Evolutionary conservation across 2,888 invertebrate species (phyloP).

Genomic region (Oeneis ivallda): DNA sequence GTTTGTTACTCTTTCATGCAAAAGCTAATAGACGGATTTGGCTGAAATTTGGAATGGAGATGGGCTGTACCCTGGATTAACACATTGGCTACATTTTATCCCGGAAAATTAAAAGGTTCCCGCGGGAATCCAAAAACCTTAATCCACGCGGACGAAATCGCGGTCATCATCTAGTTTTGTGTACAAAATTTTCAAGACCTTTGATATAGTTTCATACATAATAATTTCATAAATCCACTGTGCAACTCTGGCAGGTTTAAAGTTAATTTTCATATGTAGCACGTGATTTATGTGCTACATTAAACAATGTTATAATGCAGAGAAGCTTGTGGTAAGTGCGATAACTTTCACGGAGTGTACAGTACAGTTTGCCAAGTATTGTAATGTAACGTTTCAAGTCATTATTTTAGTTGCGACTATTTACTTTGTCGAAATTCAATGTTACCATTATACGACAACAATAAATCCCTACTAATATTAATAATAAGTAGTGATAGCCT

Average conservation of each 20-base stretch:
- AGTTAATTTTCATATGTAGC: slow-evolving; percentile 8
- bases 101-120: too few relatives aligned
- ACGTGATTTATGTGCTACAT: slow-evolving; percentile 10
- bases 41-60: too few relatives aligned
- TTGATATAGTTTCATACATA: background rate
- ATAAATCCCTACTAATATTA: too few relatives aligned
- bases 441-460: too few relatives aligned
- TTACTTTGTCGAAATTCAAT: too few relatives aligned
- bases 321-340: background rate
- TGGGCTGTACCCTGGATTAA: too few relatives aligned
- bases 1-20: too few relatives aligned
- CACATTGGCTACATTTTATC: too few relatives aligned
- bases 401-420: background rate
- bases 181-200: background rate
- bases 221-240: slow-evolving; percentile 1
- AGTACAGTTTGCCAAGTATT: background rate
- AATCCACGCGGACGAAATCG: too few relatives aligned
- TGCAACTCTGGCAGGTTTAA: slow-evolving; percentile 5
- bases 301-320: slow-evolving; percentile 12
- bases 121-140: background rate
- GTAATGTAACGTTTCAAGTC: background rate
- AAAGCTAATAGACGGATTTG: too few relatives aligned
- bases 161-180: background rate
- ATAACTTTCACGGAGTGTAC: background rate
- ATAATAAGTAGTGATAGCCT: too few relatives aligned